Conservation (phyloP, 2,797 vertebrate species). For the Silurus lanzhouensis region DNA sequence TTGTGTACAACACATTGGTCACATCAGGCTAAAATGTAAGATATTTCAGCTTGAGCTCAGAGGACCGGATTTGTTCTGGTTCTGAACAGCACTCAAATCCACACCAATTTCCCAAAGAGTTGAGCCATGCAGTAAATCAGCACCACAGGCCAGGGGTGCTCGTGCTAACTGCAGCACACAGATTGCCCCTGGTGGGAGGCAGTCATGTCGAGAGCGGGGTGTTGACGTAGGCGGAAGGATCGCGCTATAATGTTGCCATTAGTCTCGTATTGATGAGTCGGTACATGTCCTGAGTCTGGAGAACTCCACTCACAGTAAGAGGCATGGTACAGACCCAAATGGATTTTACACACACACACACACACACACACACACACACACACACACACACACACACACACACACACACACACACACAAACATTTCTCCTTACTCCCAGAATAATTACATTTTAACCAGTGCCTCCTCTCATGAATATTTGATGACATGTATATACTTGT, state of each 20-base stretch:
- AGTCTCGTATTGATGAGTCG: constrained; percentile 54
- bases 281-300: constrained; percentile 44
- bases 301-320: constrained; percentile 31
- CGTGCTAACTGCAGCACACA: constrained; percentile 34
- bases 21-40: not conserved
- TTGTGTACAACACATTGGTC: not conserved
- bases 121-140: constrained; percentile 39
- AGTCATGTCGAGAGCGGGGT: constrained; percentile 47
- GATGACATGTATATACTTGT: constrained; percentile 2
- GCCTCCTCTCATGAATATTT: constrained; percentile 5
- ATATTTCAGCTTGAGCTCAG: not conserved
- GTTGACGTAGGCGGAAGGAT: constrained; percentile 56
- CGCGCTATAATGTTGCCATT: constrained; percentile 30
- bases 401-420: constrained; percentile 1
- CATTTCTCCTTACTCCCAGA: constrained; percentile 25
- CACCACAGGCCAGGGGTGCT: not conserved
- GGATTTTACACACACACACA: not conserved
- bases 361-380: not conserved
- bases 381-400: not conserved
- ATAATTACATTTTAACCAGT: constrained; percentile 16
- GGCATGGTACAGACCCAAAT: constrained; percentile 18
- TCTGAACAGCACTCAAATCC: constrained; percentile 30
- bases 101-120: constrained; percentile 39
- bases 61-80: not conserved
- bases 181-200: constrained; percentile 55